phyloP scores from a whole-genome alignment of 2,888 invertebrate genomes.

The Troides aeacus region DNA sequence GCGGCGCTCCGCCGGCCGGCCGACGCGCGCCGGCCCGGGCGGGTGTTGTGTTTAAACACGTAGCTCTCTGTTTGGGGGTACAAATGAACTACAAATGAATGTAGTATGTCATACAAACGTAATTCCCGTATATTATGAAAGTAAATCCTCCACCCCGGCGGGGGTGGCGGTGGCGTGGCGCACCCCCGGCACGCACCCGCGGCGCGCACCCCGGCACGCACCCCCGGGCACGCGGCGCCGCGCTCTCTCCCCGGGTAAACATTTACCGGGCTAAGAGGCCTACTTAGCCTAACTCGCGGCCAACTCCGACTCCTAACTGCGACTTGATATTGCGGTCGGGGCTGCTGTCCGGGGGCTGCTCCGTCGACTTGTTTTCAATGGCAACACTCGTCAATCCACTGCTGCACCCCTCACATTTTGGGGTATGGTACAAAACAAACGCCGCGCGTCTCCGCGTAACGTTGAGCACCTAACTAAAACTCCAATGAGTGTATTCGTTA shows the following conservation, averaged over 20 bases:
- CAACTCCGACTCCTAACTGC: constrained; percentile 18
- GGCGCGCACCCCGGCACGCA: too few relatives aligned
- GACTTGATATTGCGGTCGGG: constrained; percentile 19
- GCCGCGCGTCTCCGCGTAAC: too few relatives aligned
- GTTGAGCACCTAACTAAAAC: too few relatives aligned
- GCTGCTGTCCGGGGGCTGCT: constrained; percentile 29
- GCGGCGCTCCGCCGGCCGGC: too few relatives aligned
- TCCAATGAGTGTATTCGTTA: too few relatives aligned
- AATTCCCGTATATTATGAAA: neutral
- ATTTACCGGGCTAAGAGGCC: constrained; percentile 33
- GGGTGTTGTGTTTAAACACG: too few relatives aligned
- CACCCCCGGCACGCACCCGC: too few relatives aligned
- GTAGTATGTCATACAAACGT: too few relatives aligned
- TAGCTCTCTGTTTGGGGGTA: too few relatives aligned
- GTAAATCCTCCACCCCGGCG: neutral
- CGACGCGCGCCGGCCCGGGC: too few relatives aligned
- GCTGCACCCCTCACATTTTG: constrained; percentile 43
- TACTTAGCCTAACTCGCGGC: constrained; percentile 31
- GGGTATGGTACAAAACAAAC: constrained; percentile 35
- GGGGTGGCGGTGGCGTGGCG: neutral
- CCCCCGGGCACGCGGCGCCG: constrained; percentile 24
- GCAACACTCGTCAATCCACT: constrained; percentile 45
- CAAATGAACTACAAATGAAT: too few relatives aligned
- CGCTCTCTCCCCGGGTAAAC: constrained; percentile 33
- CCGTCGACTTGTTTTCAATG: constrained; percentile 55